Percentiles rank a stretch among this genome's conserved stretches.
Evolutionary conservation across 2,797 vertebrate genomes (phyloP).

Genomic region (Lindbergichthys nudifrons): DNA sequence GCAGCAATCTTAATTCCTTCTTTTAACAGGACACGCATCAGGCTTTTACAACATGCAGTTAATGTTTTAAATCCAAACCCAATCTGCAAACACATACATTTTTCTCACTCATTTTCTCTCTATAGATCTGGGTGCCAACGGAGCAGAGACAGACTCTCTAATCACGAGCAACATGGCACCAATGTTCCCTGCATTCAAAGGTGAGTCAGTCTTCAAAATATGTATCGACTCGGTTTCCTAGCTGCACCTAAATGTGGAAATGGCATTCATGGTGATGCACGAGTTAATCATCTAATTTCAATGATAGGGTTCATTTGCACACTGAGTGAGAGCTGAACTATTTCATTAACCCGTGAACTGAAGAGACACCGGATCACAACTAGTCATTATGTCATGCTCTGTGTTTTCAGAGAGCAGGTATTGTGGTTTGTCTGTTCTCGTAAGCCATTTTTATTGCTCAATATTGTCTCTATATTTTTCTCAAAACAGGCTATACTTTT

Average conservation of each 20-base stretch:
- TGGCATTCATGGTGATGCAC: neutral
- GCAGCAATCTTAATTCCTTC: neutral
- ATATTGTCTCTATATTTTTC: constrained; percentile 11
- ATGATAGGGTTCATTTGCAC: neutral
- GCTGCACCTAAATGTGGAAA: neutral
- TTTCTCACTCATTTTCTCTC: constrained; percentile 15
- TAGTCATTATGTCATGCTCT: constrained; percentile 12
- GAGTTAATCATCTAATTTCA: neutral
- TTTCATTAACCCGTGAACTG: constrained; percentile 4
- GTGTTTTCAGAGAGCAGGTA: constrained; percentile 36
- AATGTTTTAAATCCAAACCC: neutral
- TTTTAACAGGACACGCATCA: neutral
- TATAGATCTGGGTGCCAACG: constrained; percentile 68
- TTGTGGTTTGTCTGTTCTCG: neutral
- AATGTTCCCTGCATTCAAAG: constrained; percentile 91
- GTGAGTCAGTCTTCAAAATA: constrained; percentile 76
- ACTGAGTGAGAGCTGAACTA: constrained; percentile 10
- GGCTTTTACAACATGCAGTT: constrained; percentile 1
- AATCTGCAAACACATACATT: neutral
- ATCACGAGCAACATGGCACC: constrained; percentile 94
- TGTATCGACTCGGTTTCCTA: neutral
- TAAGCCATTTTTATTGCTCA: constrained; percentile 34
- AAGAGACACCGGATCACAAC: constrained; percentile 5
- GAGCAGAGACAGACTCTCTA: constrained; percentile 84
- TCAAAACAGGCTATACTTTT: constrained; percentile 37